phyloP scores from a whole-genome alignment of 2,113 vertebrate genomes.

The Nettapus auritus region DNA sequence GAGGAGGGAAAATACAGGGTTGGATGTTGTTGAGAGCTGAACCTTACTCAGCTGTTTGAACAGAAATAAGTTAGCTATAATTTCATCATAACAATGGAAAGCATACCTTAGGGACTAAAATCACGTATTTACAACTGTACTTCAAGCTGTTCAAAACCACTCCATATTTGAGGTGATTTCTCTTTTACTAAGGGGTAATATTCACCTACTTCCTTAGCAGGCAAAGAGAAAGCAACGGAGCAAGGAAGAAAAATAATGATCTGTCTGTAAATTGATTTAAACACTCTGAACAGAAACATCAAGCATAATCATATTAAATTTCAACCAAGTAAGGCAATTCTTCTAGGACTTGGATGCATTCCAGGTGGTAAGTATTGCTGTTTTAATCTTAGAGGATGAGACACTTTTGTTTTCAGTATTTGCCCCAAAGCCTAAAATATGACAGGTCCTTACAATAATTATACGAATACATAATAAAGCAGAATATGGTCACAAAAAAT shows the following conservation, averaged over 20 bases:
- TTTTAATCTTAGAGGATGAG: background rate
- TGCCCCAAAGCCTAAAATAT: background rate
- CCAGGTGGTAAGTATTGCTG: conserved; percentile 26
- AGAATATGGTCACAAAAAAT: background rate
- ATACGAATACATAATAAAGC: background rate
- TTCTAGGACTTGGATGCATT: background rate
- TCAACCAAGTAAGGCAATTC: background rate
- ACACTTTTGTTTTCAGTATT: background rate
- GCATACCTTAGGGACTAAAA: background rate
- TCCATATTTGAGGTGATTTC: background rate
- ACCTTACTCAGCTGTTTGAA: background rate
- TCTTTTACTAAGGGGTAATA: background rate
- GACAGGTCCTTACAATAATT: background rate
- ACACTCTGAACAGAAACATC: background rate
- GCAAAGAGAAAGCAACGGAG: background rate
- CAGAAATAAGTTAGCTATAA: background rate
- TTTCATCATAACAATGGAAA: background rate
- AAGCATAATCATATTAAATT: background rate
- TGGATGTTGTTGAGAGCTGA: background rate
- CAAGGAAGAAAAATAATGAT: background rate
- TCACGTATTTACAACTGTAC: background rate
- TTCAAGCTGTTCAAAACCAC: background rate
- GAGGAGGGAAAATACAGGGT: background rate
- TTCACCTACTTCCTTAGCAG: background rate
- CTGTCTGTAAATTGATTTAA: background rate